Conservation (phyloP, 2,113 vertebrate genomes). For the Piprites chloris region DNA sequence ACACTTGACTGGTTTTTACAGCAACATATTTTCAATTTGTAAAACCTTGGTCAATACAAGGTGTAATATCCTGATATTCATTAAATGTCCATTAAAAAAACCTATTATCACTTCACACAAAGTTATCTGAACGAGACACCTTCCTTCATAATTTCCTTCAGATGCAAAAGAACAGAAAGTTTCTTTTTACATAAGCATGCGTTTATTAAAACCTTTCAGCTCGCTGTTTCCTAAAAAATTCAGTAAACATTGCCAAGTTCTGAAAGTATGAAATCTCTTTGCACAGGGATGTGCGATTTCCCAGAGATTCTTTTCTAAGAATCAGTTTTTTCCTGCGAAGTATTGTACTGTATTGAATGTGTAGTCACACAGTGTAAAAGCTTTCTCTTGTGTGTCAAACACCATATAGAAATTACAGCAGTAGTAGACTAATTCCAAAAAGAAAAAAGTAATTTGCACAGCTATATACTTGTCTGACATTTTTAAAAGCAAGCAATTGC, state of each 20-base stretch:
- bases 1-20: neutral
- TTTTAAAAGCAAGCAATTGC: neutral
- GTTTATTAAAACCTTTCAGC: slow-evolving; percentile 53
- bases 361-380: neutral
- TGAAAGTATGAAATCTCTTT: neutral
- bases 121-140: neutral
- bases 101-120: neutral
- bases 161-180: slow-evolving; percentile 5
- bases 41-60: neutral
- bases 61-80: neutral
- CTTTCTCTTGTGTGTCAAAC: neutral
- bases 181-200: slow-evolving; percentile 19
- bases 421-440: neutral
- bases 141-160: neutral
- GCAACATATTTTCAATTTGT: neutral
- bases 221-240: neutral
- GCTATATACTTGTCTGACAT: neutral
- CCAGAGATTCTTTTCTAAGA: neutral
- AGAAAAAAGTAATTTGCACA: neutral
- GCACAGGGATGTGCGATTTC: neutral
- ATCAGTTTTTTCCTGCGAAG: neutral
- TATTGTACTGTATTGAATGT: neutral
- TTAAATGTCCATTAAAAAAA: neutral
- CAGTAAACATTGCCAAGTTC: neutral
- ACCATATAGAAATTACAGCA: neutral